Percentiles rank a stretch among this genome's conserved stretches.
These are phyloP conservation scores for Sebastes flavidus DNA, from an alignment of 2,797 vertebrate species.

Conservation along the genomic window DNA sequence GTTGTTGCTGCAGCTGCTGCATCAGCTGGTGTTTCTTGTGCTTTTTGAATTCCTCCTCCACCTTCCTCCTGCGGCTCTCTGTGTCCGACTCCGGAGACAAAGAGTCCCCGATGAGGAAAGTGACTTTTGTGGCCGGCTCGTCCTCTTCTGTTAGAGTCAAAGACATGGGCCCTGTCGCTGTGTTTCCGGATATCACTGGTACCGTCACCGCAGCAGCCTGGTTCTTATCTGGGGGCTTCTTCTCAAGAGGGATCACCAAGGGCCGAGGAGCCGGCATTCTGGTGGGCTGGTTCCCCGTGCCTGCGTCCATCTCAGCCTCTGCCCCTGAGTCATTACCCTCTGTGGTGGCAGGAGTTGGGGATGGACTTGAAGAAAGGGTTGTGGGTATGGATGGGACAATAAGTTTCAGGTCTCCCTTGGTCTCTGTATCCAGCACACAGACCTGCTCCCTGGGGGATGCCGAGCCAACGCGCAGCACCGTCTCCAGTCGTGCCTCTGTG, in stretches of 20 bases:
- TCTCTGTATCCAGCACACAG: slow-evolving; percentile 58
- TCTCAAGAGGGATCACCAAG: slow-evolving; percentile 82
- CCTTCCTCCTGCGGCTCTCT: slow-evolving; percentile 87
- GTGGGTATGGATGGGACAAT: slow-evolving; percentile 7
- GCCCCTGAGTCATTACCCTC: slow-evolving; percentile 66
- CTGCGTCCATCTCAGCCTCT: slow-evolving; percentile 65
- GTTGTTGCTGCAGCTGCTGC: slow-evolving; percentile 29
- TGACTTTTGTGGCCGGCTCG: slow-evolving; percentile 89
- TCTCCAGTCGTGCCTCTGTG: slow-evolving; percentile 85
- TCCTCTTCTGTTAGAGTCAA: slow-evolving; percentile 76
- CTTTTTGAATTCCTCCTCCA: slow-evolving; percentile 87
- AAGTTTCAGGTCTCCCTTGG: slow-evolving; percentile 21
- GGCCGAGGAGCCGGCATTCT: slow-evolving; percentile 62
- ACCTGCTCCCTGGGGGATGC: slow-evolving; percentile 72
- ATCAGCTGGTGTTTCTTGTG: slow-evolving; percentile 79
- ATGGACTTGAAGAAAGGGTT: slow-evolving; percentile 43
- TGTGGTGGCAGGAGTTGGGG: not conserved
- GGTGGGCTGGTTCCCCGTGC: slow-evolving; percentile 59
- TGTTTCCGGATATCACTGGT: slow-evolving; percentile 29
- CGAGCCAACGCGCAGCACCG: slow-evolving; percentile 80
- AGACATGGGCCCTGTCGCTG: slow-evolving; percentile 51
- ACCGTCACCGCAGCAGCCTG: slow-evolving; percentile 34
- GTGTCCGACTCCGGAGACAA: slow-evolving; percentile 98
- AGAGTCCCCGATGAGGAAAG: slow-evolving; percentile 96
- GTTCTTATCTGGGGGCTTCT: slow-evolving; percentile 93